A percentile compares a stretch with the other conserved stretches of the same genome.
These are phyloP conservation scores for Micromesistius poutassou DNA, from an alignment of 2,797 vertebrate species.

Conservation along the genomic window DNA sequence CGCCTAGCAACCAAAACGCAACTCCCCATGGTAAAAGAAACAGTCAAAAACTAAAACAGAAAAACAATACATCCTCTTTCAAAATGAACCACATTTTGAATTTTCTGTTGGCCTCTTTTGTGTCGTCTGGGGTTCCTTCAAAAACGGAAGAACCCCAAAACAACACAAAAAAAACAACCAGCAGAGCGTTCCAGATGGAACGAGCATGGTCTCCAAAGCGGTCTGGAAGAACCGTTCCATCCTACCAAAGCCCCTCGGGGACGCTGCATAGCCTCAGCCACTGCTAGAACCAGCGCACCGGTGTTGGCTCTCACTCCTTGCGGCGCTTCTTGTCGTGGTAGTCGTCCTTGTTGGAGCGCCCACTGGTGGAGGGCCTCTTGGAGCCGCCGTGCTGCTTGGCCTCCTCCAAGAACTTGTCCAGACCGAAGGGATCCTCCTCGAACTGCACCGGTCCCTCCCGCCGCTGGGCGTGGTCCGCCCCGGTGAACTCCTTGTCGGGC, in stretches of 20 bases:
- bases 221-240: neutral
- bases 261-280: neutral
- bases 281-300: neutral
- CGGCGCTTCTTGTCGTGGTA: slow-evolving; percentile 98
- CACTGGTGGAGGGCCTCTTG: slow-evolving; percentile 89
- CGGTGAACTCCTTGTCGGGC: slow-evolving; percentile 92
- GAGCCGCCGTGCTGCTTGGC: slow-evolving; percentile 97
- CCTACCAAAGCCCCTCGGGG: neutral
- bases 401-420: slow-evolving; percentile 99
- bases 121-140: neutral
- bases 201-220: neutral
- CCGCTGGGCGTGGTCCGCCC: slow-evolving; percentile 84
- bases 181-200: neutral
- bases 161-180: neutral
- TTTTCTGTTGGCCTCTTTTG: neutral
- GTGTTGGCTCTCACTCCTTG: slow-evolving; percentile 81
- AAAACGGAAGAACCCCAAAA: neutral
- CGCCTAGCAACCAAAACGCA: neutral
- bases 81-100: neutral
- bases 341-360: slow-evolving; percentile 92
- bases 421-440: slow-evolving; percentile 97
- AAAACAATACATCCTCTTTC: neutral
- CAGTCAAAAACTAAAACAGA: neutral
- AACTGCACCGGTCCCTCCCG: slow-evolving; percentile 94
- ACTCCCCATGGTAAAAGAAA: neutral